Base-by-base conservation (phyloP, 1,140 invertebrate species). In the Dufourea novaeangliae region DNA sequence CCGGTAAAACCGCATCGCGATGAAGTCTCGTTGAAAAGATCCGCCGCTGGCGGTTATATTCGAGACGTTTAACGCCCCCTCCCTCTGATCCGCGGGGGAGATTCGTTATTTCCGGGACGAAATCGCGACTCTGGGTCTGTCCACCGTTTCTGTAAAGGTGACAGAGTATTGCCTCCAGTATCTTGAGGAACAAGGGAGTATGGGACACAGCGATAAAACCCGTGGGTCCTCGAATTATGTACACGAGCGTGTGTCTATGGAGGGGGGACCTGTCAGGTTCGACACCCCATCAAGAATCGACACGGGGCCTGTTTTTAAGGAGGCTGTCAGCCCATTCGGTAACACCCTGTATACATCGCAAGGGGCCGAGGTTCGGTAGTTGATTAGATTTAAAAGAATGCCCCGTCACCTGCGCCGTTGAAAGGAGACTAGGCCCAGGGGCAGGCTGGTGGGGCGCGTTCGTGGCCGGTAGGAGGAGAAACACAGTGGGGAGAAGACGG, bases 371-470 rank as follows among this genome's bases (percentile, higher is more conserved):
- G 70, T 85, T 85, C 84, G 79, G 84, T 85, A 85, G 84, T 85
- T 85, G 84, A 85, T 85, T 85, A 85, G 84, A 85, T 85, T 85
- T 85, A 85, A 85, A 85, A 84, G 82, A 87, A 86, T 83, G 80
- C 77, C 78, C 82, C 84, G 82, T 86, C 86, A 87, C 86, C 83
- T 87, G 86, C 85, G 66, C 80, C 70, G 83, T 83, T 83, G 86
- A 87, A 87, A 87, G 86, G 85, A 78, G 84, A 85, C 84, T 85
- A 85, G 79, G 79, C 74, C 79, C 75, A 75, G 75, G 57, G 68
- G 52, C 44, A 56, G 73, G 29, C 12, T 44, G 63, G 70, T 52
- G 82, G 74, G 61, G 82, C 37, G n/a, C n/a, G 20, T 52, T 14
- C 56, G 63, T 1, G 25, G 6, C 1, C 25, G 12, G 25, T 56